Percentiles rank a stretch among this genome's conserved stretches.
These are phyloP conservation scores for Homalodisca vitripennis DNA, from an alignment of 1,140 invertebrate genomes.

Conservation along the genomic window DNA sequence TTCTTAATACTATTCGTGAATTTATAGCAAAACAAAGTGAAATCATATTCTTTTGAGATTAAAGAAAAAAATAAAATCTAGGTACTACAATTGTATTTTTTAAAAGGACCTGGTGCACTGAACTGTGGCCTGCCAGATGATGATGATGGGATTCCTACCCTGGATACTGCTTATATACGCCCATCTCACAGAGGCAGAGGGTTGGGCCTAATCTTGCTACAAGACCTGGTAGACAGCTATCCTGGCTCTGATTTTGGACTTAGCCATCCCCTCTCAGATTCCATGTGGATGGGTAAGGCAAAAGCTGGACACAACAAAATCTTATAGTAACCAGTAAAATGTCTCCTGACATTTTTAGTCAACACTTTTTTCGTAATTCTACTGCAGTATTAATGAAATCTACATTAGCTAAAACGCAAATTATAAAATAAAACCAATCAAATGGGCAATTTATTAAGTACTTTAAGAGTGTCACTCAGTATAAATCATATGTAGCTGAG, in stretches of 20 bases:
- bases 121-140: too few species aligned
- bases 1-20: background rate
- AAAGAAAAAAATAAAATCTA: conserved; percentile 41
- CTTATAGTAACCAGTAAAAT: background rate
- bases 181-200: conserved; percentile 41
- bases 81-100: too few species aligned
- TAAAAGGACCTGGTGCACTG: too few species aligned
- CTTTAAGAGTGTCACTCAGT: background rate
- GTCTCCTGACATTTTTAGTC: too few species aligned
- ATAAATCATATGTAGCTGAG: too few species aligned
- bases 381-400: background rate
- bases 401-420: background rate
- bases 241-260: conserved; percentile 44
- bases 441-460: background rate
- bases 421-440: background rate
- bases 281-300: conserved; percentile 47
- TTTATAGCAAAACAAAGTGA: background rate
- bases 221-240: conserved; percentile 38
- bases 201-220: conserved; percentile 38
- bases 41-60: background rate
- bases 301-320: background rate
- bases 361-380: background rate
- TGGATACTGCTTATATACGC: conserved; percentile 47
- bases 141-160: conserved; percentile 44
- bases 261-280: conserved; percentile 44